Percentiles rank a stretch among this genome's conserved stretches.
Evolutionary conservation across 1,140 invertebrate genomes (phyloP).

Genomic region (Macrobrachium rosenbergii): DNA sequence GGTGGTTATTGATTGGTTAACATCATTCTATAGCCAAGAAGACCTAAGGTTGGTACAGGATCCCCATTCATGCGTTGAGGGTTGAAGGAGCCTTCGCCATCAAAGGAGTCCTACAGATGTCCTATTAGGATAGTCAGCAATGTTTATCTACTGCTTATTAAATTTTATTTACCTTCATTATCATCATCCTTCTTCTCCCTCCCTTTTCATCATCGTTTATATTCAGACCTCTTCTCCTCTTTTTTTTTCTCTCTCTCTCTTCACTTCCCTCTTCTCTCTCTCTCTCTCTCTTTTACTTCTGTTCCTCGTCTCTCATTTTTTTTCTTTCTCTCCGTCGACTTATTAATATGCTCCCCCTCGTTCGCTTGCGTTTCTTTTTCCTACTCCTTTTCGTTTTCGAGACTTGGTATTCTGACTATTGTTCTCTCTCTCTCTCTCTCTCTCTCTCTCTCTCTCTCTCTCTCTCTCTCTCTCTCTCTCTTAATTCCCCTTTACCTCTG

Average conservation of each 20-base stretch:
- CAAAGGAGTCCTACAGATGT: too few species aligned
- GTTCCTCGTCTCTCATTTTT: neutral
- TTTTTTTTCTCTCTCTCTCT: neutral
- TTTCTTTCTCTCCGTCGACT: neutral
- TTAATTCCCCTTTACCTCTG: too few species aligned
- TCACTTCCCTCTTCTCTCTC: neutral
- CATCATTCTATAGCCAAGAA: too few species aligned
- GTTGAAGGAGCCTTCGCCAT: too few species aligned
- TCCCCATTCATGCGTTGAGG: too few species aligned
- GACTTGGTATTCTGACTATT: neutral
- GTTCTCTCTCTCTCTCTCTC: too few species aligned
- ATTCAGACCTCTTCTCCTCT: neutral
- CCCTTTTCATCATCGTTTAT: neutral
- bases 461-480: too few species aligned
- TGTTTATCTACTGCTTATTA: neutral
- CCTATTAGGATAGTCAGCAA: too few species aligned
- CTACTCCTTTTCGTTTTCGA: neutral
- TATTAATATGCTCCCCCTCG: neutral
- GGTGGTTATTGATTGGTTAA: too few species aligned
- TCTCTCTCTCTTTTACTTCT: neutral
- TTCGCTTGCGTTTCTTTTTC: neutral
- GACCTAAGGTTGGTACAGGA: too few species aligned
- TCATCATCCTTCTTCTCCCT: neutral
- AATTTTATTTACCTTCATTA: neutral
- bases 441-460: too few species aligned